Evolutionary conservation across 2,797 vertebrate genomes (phyloP).

Genomic region (Microhierax caerulescens): DNA sequence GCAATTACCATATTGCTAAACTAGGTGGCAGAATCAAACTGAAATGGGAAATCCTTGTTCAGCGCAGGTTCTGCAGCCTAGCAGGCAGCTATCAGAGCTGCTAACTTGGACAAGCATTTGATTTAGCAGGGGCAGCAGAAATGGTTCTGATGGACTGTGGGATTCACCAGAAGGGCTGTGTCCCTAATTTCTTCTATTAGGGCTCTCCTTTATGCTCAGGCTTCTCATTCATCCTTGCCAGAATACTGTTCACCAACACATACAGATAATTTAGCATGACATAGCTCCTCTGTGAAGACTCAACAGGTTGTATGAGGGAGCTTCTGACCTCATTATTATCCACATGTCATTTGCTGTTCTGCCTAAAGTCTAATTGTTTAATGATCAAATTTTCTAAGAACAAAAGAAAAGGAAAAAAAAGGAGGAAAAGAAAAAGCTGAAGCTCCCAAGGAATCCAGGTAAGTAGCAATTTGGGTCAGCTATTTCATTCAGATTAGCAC

Average conservation of each 20-base stretch:
- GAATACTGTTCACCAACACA: slow-evolving; percentile 31
- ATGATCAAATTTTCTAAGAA: neutral
- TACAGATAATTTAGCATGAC: slow-evolving; percentile 37
- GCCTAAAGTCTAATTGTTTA: slow-evolving; percentile 18
- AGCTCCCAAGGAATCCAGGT: slow-evolving; percentile 12
- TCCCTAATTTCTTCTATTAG: slow-evolving; percentile 30
- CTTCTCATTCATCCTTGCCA: slow-evolving; percentile 23
- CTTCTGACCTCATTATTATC: slow-evolving; percentile 33
- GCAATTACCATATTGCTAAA: neutral
- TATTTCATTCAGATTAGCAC: neutral
- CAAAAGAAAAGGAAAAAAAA: neutral
- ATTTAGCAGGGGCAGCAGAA: slow-evolving; percentile 7
- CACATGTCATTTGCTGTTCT: neutral
- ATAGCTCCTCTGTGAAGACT: neutral
- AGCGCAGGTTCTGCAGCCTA: neutral
- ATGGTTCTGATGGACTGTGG: neutral
- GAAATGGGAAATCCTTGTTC: slow-evolving; percentile 1
- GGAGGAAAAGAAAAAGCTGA: fast-evolving
- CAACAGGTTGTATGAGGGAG: slow-evolving; percentile 41
- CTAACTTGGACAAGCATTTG: slow-evolving; percentile 14
- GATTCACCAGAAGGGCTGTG: slow-evolving; percentile 19
- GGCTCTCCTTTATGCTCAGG: slow-evolving; percentile 23
- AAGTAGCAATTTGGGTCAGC: slow-evolving; percentile 1
- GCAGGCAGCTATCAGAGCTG: slow-evolving; percentile 4
- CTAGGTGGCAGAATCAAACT: slow-evolving; percentile 12